A percentile compares a stretch with the other conserved stretches of the same genome.
Evolutionary conservation across 2,113 vertebrate genomes (phyloP).

Genomic region (Pitta sordida): DNA sequence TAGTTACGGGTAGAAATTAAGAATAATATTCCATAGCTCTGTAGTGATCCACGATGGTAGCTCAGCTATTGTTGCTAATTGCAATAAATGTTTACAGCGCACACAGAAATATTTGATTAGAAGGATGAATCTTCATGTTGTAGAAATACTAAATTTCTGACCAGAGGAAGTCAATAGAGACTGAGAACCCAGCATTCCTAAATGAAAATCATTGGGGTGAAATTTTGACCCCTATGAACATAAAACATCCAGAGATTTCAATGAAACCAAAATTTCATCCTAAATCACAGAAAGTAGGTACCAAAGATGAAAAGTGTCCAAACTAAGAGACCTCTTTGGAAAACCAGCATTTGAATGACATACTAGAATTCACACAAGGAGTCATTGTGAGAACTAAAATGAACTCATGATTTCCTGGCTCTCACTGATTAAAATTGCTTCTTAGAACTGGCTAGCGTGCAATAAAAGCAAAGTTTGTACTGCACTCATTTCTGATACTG

Average conservation of each 20-base stretch:
- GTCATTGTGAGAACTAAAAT: neutral
- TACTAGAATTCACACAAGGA: neutral
- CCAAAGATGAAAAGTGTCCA: neutral
- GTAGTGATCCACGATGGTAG: neutral
- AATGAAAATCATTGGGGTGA: neutral
- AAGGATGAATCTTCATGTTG: neutral
- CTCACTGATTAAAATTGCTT: neutral
- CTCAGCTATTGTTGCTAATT: neutral
- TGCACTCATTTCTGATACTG: neutral
- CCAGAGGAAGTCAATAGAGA: neutral
- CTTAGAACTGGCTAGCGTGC: neutral
- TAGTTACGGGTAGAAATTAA: neutral
- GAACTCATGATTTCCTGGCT: conserved; percentile 33
- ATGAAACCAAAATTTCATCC: neutral
- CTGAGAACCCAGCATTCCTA: neutral
- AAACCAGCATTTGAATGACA: neutral
- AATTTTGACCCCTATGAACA: neutral
- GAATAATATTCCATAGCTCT: neutral
- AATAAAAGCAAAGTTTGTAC: conserved; percentile 19
- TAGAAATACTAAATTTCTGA: neutral
- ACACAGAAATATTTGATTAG: neutral
- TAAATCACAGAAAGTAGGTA: neutral
- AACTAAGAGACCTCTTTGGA: neutral
- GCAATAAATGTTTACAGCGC: neutral
- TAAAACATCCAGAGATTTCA: neutral